Evolutionary conservation across 2,888 invertebrate genomes (phyloP).

Genomic region (Thecophora atra): DNA sequence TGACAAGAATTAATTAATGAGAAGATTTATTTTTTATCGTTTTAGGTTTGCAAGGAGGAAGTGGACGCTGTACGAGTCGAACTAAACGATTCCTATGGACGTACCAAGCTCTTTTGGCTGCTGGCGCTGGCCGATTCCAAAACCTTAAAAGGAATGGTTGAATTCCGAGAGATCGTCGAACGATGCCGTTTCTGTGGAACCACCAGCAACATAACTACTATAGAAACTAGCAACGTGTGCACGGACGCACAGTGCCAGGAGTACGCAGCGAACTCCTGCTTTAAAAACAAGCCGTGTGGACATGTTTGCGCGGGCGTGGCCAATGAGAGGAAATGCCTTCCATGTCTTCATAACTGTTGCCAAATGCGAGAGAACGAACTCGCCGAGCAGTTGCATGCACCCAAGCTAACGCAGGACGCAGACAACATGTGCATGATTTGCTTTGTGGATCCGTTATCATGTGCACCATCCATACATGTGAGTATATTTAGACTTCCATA

Average conservation of each 20-base stretch:
- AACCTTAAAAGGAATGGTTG: conserved; percentile 89
- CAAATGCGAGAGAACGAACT: conserved; percentile 61
- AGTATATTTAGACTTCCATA: conserved; percentile 35
- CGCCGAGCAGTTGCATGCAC: conserved; percentile 59
- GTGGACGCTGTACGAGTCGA: conserved; percentile 96
- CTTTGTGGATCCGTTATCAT: conserved; percentile 95
- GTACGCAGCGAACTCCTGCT: conserved; percentile 74
- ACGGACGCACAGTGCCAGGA: conserved; percentile 94
- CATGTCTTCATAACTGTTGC: conserved; percentile 90
- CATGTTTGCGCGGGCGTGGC: conserved; percentile 95
- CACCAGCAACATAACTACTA: conserved; percentile 82
- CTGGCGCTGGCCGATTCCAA: conserved; percentile 91
- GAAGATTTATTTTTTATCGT: neutral
- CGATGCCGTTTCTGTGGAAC: conserved; percentile 92
- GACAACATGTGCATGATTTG: conserved; percentile 99
- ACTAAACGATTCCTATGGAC: conserved; percentile 95
- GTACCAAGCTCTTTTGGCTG: conserved; percentile 95
- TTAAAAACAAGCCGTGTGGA: conserved; percentile 83
- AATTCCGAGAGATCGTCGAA: conserved; percentile 81
- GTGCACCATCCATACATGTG: conserved; percentile 92
- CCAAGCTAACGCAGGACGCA: conserved; percentile 87
- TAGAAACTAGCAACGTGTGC: conserved; percentile 93
- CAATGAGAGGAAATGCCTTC: conserved; percentile 84
- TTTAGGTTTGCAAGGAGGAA: conserved; percentile 84
- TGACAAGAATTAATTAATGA: neutral